Evolutionary conservation across 2,888 invertebrate genomes (phyloP).

Genomic region (Cataglyphis livida): DNA sequence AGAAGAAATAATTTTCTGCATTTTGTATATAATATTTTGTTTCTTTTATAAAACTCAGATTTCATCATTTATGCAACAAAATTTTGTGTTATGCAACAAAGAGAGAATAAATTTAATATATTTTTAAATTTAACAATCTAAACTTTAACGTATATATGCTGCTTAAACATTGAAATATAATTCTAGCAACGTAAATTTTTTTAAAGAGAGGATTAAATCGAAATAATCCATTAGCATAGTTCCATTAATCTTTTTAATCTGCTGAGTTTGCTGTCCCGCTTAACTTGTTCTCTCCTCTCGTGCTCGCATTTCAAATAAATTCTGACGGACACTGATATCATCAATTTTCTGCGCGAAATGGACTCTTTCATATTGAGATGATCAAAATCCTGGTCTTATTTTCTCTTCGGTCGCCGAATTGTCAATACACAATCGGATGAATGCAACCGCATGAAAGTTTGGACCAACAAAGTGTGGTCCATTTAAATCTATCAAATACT

Average conservation of each 20-base stretch:
- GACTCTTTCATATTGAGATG: constrained; percentile 20
- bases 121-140: neutral
- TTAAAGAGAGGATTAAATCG: neutral
- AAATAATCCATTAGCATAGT: constrained; percentile 1
- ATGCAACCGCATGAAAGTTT: constrained; percentile 18
- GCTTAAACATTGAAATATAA: neutral
- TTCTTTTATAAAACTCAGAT: neutral
- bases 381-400: constrained; percentile 32
- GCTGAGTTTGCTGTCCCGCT: constrained; percentile 13
- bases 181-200: constrained; percentile 5
- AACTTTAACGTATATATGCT: neutral
- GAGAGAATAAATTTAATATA: neutral
- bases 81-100: neutral
- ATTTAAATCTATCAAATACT: constrained; percentile 31
- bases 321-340: constrained; percentile 34
- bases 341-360: constrained; percentile 44
- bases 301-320: constrained; percentile 28
- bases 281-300: constrained; percentile 18
- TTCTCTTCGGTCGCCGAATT: constrained; percentile 14
- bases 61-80: neutral
- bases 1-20: neutral
- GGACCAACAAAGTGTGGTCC: constrained; percentile 7
- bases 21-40: constrained; percentile 7
- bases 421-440: constrained; percentile 20
- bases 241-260: constrained; percentile 36